Evolutionary conservation across 2,797 vertebrate genomes (phyloP).

Genomic region (Tokudaia muenninki): DNA sequence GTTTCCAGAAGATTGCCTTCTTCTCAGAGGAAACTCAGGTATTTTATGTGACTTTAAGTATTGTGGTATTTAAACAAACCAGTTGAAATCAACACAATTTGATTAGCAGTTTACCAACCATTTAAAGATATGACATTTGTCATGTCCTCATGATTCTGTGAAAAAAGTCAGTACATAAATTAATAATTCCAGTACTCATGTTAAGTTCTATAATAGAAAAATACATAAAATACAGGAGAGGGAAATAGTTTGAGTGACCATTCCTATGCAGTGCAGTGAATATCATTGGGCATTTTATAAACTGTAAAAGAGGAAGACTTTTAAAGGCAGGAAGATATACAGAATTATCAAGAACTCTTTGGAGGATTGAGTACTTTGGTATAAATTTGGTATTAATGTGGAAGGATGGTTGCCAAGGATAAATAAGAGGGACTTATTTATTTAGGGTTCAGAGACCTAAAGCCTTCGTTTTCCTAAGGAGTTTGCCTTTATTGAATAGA

Average conservation of each 20-base stretch:
- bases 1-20: not conserved
- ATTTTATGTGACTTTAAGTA: conserved; percentile 19
- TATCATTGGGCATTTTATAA: conserved; percentile 12
- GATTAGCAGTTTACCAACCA: not conserved
- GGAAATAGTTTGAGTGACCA: not conserved
- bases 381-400: conserved; percentile 17
- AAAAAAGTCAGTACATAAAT: not conserved
- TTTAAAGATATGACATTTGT: conserved; percentile 7
- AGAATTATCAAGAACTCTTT: conserved; percentile 15
- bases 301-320: not conserved
- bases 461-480: not conserved
- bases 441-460: conserved; percentile 30
- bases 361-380: not conserved
- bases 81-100: conserved; percentile 27
- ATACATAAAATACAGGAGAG: not conserved
- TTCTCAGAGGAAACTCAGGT: not conserved
- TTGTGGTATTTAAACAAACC: conserved; percentile 27
- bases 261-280: not conserved
- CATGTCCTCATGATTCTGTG: not conserved
- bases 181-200: not conserved
- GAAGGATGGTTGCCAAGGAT: not conserved
- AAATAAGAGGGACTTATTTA: conserved; percentile 23
- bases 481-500: conserved; percentile 29
- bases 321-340: conserved; percentile 26
- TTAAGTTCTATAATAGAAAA: conserved; percentile 40